phyloP scores from a whole-genome alignment of 1,140 invertebrate genomes.

The Caenorhabditis remanei region DNA sequence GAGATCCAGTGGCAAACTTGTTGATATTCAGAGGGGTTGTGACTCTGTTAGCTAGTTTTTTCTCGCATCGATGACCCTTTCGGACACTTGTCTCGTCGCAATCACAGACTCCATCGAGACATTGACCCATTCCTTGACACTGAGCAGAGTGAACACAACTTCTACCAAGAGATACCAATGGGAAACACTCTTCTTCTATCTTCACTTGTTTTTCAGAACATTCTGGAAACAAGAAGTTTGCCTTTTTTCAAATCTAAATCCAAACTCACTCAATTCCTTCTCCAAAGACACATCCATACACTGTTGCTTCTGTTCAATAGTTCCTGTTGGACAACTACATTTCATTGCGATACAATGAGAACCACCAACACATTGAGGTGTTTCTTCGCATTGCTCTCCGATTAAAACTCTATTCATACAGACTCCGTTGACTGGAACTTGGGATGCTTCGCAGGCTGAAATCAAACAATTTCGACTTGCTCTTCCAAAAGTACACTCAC shows the following conservation, averaged over 20 bases:
- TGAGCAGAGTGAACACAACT: conserved; percentile 55
- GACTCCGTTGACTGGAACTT: conserved; percentile 62
- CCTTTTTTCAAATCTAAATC: not conserved
- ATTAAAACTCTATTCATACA: conserved; percentile 58
- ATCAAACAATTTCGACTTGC: not conserved
- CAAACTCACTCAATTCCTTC: conserved; percentile 24
- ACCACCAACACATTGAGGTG: conserved; percentile 63
- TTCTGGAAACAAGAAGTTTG: conserved; percentile 23
- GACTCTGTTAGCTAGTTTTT: not conserved
- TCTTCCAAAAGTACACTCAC: conserved; percentile 15
- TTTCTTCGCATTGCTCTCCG: conserved; percentile 56
- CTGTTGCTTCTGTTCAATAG: conserved; percentile 60
- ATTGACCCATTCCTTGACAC: conserved; percentile 50
- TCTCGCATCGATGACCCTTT: conserved; percentile 59
- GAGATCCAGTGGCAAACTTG: conserved; percentile 3
- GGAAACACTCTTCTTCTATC: conserved; percentile 46
- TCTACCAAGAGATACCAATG: conserved; percentile 59
- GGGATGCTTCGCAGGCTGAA: conserved; percentile 62
- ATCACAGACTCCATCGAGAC: conserved; percentile 61
- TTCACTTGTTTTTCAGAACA: conserved; percentile 52
- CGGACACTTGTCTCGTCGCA: conserved; percentile 27
- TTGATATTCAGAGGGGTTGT: conserved; percentile 4
- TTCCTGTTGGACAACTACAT: conserved; percentile 58
- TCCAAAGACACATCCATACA: conserved; percentile 38
- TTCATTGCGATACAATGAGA: conserved; percentile 58